These are phyloP conservation scores for Chrysaora quinquecirrha DNA, from an alignment of 30 jellyfish, hydroid and myxozoan genomes.

Conservation along the genomic window DNA sequence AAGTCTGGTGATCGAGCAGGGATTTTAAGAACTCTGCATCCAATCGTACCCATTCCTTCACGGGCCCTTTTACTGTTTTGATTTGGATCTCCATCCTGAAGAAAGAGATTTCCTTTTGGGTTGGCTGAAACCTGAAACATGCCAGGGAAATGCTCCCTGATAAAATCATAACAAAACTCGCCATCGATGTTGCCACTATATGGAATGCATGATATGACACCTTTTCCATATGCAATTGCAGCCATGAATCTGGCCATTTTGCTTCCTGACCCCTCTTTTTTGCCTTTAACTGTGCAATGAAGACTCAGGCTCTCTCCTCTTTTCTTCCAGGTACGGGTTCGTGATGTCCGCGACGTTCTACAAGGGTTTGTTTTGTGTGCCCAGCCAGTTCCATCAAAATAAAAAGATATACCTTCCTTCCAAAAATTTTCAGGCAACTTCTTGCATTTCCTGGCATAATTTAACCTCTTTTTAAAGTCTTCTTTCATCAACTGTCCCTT, in stretches of 20 bases:
- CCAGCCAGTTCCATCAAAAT: slow-evolving; percentile 53
- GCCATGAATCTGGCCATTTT: slow-evolving; percentile 44
- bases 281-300: slow-evolving; percentile 44
- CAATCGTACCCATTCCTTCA: slow-evolving; percentile 32
- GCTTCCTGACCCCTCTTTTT: slow-evolving; percentile 42
- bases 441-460: slow-evolving; percentile 25
- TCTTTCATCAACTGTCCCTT: slow-evolving; percentile 33
- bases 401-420: slow-evolving; percentile 36
- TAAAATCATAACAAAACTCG: slow-evolving; percentile 23
- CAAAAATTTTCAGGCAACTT: slow-evolving; percentile 41
- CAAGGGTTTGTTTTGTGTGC: slow-evolving; percentile 39
- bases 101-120: slow-evolving; percentile 19
- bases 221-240: slow-evolving; percentile 46
- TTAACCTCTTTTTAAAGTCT: slow-evolving; percentile 29
- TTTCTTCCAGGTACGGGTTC: slow-evolving; percentile 38
- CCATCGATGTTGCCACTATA: slow-evolving; percentile 1
- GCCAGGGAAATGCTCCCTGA: slow-evolving; percentile 42
- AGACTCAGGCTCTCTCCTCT: slow-evolving; percentile 22
- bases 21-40: slow-evolving; percentile 28
- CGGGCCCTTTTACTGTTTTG: slow-evolving; percentile 35
- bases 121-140: slow-evolving; percentile 28
- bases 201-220: slow-evolving; percentile 27
- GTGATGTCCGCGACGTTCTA: slow-evolving; percentile 10
- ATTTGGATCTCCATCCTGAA: slow-evolving; percentile 40
- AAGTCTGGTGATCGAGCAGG: slow-evolving; percentile 60